A percentile compares a stretch with the other conserved stretches of the same genome.
phyloP scores from a whole-genome alignment of 2,113 vertebrate species.

The Phocoena phocoena region DNA sequence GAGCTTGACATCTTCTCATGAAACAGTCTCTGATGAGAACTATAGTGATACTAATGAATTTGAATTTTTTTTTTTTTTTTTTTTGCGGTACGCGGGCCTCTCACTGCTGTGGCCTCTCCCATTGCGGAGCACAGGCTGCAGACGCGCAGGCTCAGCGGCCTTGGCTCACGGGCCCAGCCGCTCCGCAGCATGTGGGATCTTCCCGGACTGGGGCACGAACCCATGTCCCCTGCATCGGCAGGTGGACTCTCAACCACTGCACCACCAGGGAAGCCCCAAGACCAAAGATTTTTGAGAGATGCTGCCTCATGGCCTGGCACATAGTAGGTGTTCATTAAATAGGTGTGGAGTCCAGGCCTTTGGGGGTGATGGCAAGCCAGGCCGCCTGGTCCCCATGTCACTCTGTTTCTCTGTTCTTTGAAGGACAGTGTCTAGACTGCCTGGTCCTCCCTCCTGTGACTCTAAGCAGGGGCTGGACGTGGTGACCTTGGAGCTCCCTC shows the following conservation, averaged over 20 bases:
- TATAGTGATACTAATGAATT: fast-evolving
- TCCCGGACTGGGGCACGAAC: too few relatives aligned
- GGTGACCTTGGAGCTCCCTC: background rate
- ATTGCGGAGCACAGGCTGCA: too few relatives aligned
- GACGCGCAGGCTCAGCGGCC: too few relatives aligned
- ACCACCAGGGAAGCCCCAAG: too few relatives aligned
- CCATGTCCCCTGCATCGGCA: fast-evolving
- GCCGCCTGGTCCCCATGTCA: background rate
- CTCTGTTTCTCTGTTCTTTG: background rate
- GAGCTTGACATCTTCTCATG: background rate
- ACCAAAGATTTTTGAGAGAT: background rate
- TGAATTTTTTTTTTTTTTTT: background rate
- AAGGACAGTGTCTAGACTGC: background rate
- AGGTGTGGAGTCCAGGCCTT: background rate
- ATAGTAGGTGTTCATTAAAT: background rate
- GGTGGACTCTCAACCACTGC: too few relatives aligned
- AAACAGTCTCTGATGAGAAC: background rate
- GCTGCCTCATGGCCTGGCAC: background rate
- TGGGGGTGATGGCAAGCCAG: background rate
- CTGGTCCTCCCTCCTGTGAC: background rate
- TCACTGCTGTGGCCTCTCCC: too few relatives aligned
- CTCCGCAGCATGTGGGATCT: too few relatives aligned
- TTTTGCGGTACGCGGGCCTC: background rate
- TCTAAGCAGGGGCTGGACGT: background rate
- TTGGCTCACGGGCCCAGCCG: too few relatives aligned